Base-by-base conservation (phyloP, 1,140 invertebrate species). In the Zeugodacus cucurbitae region DNA sequence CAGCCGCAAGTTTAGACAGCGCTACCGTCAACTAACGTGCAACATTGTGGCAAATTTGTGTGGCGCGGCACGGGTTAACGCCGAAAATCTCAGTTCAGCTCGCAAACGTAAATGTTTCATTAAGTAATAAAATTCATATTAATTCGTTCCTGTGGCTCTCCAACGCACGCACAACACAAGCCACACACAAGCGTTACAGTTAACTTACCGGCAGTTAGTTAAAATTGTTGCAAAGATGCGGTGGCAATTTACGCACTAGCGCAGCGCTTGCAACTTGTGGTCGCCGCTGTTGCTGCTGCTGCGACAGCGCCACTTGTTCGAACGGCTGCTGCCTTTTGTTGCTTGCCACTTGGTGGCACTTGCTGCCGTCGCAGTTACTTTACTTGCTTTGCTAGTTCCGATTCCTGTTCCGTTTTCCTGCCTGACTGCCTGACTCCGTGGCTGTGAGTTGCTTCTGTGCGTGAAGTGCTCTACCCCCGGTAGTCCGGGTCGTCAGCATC, bases 41-140 rank as follows among this genome's bases (percentile, higher is more conserved):
- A 54, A 82, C 74, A 82, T 82, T 82, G 74, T 82, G 74, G 74
- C 26, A 82, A 70, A 29, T 34, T 82, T 48, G 41, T 70, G 14
- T 22, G 22, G 44, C 44, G 14, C 8, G 22, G 74, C 37, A 48
- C 74, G 22, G 20, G 22, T 20, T 74, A 41, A 48, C 41, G 37
- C 41, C 74, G 74, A 82, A 48, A 82, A 82, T 82, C 74, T 82
- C 41, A 22, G 14, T 17, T 62, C 14, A 82, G 41, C 41, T 44
- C 48, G 74, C 48, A 29, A 87, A 41, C 22, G 58, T 32, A 87
- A 87, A 87, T 70, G 87, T 87, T 87, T 64, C 87, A 87, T 70
- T 87, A 87, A 87, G 70, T 87, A 87, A 87, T 87, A 87, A 87
- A 87, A 87, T 87, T 87, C 87, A 62, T 67, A 87, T 87, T 87